Percentiles rank a stretch among this genome's conserved stretches.
These are phyloP conservation scores for Oryzias celebensis DNA, from an alignment of 2,113 vertebrate species.

Conservation along the genomic window DNA sequence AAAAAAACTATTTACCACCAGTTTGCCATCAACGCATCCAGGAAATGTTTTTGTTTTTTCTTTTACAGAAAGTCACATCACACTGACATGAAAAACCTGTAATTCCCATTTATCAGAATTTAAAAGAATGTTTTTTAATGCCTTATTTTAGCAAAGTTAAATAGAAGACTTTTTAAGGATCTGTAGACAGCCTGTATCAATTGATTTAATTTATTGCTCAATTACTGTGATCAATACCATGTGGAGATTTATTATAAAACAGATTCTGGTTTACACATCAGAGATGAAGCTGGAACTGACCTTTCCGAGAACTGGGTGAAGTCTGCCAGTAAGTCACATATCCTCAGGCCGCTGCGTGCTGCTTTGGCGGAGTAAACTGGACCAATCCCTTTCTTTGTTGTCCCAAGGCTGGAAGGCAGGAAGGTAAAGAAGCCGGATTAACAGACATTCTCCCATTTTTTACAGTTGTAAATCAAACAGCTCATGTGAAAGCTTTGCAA, in stretches of 20 bases:
- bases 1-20: no score
- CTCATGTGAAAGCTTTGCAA: no score
- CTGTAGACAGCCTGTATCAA: neutral
- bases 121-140: no score
- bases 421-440: neutral
- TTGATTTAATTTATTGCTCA: neutral
- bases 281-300: constrained; percentile 58
- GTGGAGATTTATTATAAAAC: neutral
- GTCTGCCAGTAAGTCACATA: constrained; percentile 95
- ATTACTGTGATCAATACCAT: neutral
- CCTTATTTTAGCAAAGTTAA: no score
- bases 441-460: constrained; percentile 4
- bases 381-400: constrained; percentile 97
- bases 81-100: no score
- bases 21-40: no score
- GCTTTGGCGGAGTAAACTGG: constrained; percentile 98
- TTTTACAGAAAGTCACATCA: no score
- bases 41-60: no score
- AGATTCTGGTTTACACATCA: constrained; percentile 1
- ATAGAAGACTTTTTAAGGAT: no score
- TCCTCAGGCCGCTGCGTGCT: constrained; percentile 92
- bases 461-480: neutral
- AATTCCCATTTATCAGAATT: no score
- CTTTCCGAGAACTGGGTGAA: constrained; percentile 94
- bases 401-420: constrained; percentile 84